Evolutionary conservation across 2,888 invertebrate species (phyloP).

Genomic region (Caenorhabditis afra): DNA sequence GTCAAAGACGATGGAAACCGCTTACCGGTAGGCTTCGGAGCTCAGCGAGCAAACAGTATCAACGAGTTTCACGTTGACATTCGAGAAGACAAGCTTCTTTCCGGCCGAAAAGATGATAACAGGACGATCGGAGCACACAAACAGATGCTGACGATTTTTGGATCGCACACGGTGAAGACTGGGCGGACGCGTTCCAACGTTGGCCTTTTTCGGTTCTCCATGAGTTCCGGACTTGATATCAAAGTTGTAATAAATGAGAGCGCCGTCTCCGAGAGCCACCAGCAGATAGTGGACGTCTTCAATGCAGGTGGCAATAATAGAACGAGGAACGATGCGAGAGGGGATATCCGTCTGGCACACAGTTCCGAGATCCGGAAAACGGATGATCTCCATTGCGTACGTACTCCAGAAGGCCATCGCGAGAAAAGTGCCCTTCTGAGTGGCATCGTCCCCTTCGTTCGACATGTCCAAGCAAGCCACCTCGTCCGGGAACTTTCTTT

Average conservation of each 20-base stretch:
- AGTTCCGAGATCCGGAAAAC: constrained; percentile 87
- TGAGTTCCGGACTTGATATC: constrained; percentile 82
- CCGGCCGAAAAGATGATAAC: constrained; percentile 96
- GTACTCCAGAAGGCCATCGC: constrained; percentile 98
- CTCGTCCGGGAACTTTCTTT: constrained; percentile 89
- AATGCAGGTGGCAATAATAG: constrained; percentile 93
- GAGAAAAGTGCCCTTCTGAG: constrained; percentile 84
- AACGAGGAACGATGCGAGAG: constrained; percentile 93
- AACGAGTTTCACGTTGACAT: constrained; percentile 84
- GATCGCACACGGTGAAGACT: constrained; percentile 89
- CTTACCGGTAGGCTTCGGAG: constrained; percentile 90
- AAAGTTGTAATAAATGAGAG: constrained; percentile 92
- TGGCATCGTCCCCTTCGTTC: constrained; percentile 83
- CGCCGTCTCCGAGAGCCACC: constrained; percentile 94
- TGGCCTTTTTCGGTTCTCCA: constrained; percentile 93
- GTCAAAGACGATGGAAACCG: background rate
- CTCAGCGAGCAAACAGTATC: constrained; percentile 98
- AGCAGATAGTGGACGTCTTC: constrained; percentile 87
- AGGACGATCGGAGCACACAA: constrained; percentile 92
- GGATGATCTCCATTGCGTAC: constrained; percentile 91
- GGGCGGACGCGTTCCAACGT: constrained; percentile 96
- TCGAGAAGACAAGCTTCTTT: constrained; percentile 81
- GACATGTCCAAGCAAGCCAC: constrained; percentile 96
- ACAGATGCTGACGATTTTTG: constrained; percentile 89
- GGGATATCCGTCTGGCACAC: constrained; percentile 63